Conservation (phyloP, 2,888 invertebrate genomes). For the Dione juno region DNA sequence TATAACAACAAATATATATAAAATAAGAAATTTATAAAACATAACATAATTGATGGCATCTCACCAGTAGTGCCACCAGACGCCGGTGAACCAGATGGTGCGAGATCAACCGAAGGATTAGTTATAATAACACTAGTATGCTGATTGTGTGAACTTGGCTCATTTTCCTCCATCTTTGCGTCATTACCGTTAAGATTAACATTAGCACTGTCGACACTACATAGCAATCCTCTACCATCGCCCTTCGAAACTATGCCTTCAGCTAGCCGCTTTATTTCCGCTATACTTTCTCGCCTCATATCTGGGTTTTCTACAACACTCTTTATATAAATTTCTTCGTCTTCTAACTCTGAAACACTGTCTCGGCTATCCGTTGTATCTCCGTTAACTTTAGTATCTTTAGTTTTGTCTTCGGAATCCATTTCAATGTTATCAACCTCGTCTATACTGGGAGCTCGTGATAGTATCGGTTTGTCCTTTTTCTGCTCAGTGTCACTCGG, state of each 20-base stretch:
- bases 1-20: background rate
- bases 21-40: background rate
- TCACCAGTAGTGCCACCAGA: slow-evolving; percentile 75
- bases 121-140: slow-evolving; percentile 88
- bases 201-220: slow-evolving; percentile 77
- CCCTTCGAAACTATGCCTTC: slow-evolving; percentile 81
- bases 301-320: slow-evolving; percentile 78
- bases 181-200: slow-evolving; percentile 70
- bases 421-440: slow-evolving; percentile 76
- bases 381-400: slow-evolving; percentile 72
- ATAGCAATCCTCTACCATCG: slow-evolving; percentile 71
- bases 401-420: slow-evolving; percentile 69
- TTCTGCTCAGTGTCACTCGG: slow-evolving; percentile 77
- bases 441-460: slow-evolving; percentile 79
- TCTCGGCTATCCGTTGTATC: slow-evolving; percentile 80
- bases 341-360: slow-evolving; percentile 80
- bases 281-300: slow-evolving; percentile 76
- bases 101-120: slow-evolving; percentile 87
- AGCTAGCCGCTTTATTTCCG: slow-evolving; percentile 76
- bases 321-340: slow-evolving; percentile 65
- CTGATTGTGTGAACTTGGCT: slow-evolving; percentile 64
- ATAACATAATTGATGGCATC: background rate
- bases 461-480: slow-evolving; percentile 71
- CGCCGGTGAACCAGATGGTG: slow-evolving; percentile 73
- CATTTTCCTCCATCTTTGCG: slow-evolving; percentile 64